Conservation (phyloP, 2,113 vertebrate genomes). For the Naja naja region DNA sequence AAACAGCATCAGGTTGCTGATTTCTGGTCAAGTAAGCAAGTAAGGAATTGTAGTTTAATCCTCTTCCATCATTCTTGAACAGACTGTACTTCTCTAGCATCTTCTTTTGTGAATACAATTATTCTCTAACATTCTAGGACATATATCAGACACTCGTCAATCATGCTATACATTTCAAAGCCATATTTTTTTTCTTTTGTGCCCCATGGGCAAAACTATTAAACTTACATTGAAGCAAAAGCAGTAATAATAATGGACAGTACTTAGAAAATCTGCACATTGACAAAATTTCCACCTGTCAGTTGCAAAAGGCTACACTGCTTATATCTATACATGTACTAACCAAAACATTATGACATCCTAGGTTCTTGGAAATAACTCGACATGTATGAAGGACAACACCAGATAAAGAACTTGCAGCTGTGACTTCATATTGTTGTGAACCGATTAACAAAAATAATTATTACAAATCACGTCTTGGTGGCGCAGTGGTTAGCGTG, state of each 20-base stretch:
- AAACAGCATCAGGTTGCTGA: background rate
- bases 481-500: too few relatives aligned
- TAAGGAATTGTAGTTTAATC: background rate
- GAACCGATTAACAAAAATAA: background rate
- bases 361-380: background rate
- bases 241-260: background rate
- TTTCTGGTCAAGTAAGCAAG: background rate
- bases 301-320: background rate
- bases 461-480: background rate
- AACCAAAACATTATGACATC: background rate
- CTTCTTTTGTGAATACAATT: background rate
- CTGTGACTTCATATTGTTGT: background rate
- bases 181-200: background rate
- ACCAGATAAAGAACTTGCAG: background rate
- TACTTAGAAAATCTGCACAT: background rate
- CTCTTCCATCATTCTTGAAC: background rate
- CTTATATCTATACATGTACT: background rate
- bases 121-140: background rate
- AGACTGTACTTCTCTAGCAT: background rate
- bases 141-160: background rate
- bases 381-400: background rate
- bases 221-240: background rate
- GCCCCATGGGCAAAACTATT: background rate
- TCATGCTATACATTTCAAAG: background rate
- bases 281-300: background rate